Evolutionary conservation across 2,797 vertebrate genomes (phyloP).

Genomic region (Momotus momota): DNA sequence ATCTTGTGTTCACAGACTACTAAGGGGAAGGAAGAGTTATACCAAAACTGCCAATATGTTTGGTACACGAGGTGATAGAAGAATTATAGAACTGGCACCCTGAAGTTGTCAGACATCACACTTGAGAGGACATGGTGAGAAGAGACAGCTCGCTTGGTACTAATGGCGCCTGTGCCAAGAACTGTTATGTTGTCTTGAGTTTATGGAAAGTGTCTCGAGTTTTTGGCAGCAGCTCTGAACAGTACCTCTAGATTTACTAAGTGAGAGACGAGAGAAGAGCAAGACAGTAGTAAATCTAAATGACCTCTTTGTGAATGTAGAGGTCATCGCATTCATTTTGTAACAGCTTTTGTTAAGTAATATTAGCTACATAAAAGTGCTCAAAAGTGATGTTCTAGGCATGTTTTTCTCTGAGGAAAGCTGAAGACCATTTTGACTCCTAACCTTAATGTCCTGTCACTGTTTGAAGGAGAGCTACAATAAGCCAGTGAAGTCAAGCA

Average conservation of each 20-base stretch:
- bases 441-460: background rate
- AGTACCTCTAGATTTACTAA: background rate
- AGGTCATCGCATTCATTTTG: slow-evolving; percentile 1
- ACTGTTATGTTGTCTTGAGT: background rate
- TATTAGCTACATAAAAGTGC: background rate
- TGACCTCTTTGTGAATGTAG: background rate
- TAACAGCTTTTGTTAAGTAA: slow-evolving; percentile 29
- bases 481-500: slow-evolving; percentile 23
- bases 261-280: background rate
- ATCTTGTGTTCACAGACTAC: background rate
- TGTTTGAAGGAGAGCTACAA: slow-evolving; percentile 27
- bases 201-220: background rate
- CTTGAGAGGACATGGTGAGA: background rate
- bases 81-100: background rate
- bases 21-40: background rate
- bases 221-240: background rate
- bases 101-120: background rate
- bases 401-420: slow-evolving; percentile 16
- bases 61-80: background rate
- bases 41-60: background rate
- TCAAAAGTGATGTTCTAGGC: background rate
- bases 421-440: background rate
- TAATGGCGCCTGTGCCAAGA: background rate
- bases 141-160: background rate
- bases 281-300: slow-evolving; percentile 11